Conservation (phyloP, 2,113 vertebrate genomes). For the Garra rufa region DNA sequence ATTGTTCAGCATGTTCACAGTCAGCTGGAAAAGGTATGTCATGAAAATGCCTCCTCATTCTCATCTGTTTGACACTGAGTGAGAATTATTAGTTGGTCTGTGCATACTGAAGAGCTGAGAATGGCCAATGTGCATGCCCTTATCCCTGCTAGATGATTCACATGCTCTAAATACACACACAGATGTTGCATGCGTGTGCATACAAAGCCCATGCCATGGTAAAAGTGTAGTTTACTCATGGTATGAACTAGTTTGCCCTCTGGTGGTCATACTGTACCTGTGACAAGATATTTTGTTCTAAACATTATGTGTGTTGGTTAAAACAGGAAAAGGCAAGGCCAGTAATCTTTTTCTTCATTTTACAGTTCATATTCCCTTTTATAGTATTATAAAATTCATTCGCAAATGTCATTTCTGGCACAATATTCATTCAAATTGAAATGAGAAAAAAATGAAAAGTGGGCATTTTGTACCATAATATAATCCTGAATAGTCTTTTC, state of each 20-base stretch:
- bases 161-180: background rate
- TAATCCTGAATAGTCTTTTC: background rate
- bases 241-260: conserved; percentile 3
- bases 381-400: background rate
- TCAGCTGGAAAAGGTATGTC: conserved; percentile 90
- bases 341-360: background rate
- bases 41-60: background rate
- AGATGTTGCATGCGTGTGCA: conserved; percentile 44
- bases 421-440: background rate
- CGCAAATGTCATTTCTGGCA: background rate
- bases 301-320: background rate
- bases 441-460: background rate
- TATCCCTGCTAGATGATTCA: conserved; percentile 24
- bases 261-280: background rate
- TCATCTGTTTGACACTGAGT: background rate
- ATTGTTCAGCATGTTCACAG: conserved; percentile 92
- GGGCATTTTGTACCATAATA: background rate
- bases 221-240: background rate
- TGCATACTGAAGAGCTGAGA: background rate
- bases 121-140: conserved; percentile 27
- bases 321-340: background rate
- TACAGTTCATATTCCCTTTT: background rate
- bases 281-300: background rate
- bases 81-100: background rate
- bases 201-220: conserved; percentile 42